Base-by-base conservation (phyloP, 2,797 vertebrate genomes). In the Falco concolor region DNA sequence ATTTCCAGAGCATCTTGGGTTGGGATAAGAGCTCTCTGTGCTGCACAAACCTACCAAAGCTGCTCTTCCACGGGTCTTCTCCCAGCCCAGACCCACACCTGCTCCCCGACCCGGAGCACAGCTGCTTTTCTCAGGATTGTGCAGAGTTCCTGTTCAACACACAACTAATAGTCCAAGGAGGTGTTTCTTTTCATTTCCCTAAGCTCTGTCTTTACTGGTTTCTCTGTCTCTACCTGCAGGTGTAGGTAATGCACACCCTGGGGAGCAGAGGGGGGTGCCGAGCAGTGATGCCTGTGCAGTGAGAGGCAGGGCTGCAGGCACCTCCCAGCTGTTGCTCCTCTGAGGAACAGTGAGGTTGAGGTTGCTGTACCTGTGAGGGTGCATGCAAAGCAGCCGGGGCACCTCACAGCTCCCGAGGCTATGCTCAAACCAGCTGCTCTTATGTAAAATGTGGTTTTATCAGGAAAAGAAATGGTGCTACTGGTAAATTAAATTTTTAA, bases 311-410 rank as follows among this genome's bases (percentile, higher is more conserved):
- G 45, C 82, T 77, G 78, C 38, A 54, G 34, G 7, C 20, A 22
- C 38, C 69, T 84, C 45, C 38, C 80, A 81, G 74, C 45, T 87
- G 44, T 16, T 85, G n/a, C 75, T 83, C 28, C 79, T 80, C 60
- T 56, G 72, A 80, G 59, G 67, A 77, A 40, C 0, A 69, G 25
- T 36, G 54, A 82, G 50, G 17, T 19, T 76, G 54, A 87, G 67
- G 54, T 53, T 68, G 25, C 53, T 36, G 32, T 67, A 73, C 61
- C 40, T 68, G 32, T 2, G 3, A 36, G 65, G 44, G 40, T 67
- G 30, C 28, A 5, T 18, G 27, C 8, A 20, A 59, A 87, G 61
- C 40, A n/a, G 36, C 44, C 0, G 0, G 36, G n/a, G 14, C 40
- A 73, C 20, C 44, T 44, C 4, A 0, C 3, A 3, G 42, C n/a